Base-by-base conservation (phyloP, 2,113 vertebrate genomes). In the Podarcis muralis region DNA sequence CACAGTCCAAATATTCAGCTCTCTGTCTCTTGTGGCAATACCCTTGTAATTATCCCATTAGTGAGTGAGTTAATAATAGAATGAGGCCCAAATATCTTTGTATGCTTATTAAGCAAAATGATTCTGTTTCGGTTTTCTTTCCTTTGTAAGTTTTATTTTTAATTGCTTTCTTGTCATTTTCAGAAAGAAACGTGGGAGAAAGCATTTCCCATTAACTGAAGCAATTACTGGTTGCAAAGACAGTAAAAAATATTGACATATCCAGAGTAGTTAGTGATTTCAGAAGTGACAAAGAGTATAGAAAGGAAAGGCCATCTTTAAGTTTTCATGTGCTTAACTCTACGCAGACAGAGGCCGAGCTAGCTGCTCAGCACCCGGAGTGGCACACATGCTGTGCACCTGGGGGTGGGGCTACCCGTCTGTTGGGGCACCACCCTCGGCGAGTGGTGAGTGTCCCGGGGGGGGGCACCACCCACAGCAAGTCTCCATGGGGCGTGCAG, bases 81-180 rank as follows among this genome's bases (percentile, higher is more conserved):
- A 12, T 81, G 57, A 65, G 79, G 6, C 40, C 66, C 66, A 83
- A 83, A 71, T 81, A 94, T 90, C 90, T 84, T 22, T 43, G 65
- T 66, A 92, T 53, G 48, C 48, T 53, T 53, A 53, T 53, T 53
- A 12, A 53, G 9, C 48, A 53, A 53, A 89, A 85, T 85, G 48
- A 93, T 90, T 95, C 93, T 87, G 89, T 93, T 93, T 94, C 87
- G 88, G 88, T 68, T 94, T 93, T 83, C 68, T 89, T 27, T 85
- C 74, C 85, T 93, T 83, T 92, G 85, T 84, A 6, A 15, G 48
- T 86, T 37, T 93, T 74, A 48, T 78, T 91, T 83, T 93, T 86
- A 86, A 82, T 86, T 90, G 75, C 89, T 90, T 91, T 65, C 84
- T 92, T 91, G 74, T 86, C 81, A 83, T 89, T 93, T 93, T 89